These are phyloP conservation scores for Pachydiplax longipennis DNA, from an alignment of 2,888 invertebrate species.

Conservation along the genomic window DNA sequence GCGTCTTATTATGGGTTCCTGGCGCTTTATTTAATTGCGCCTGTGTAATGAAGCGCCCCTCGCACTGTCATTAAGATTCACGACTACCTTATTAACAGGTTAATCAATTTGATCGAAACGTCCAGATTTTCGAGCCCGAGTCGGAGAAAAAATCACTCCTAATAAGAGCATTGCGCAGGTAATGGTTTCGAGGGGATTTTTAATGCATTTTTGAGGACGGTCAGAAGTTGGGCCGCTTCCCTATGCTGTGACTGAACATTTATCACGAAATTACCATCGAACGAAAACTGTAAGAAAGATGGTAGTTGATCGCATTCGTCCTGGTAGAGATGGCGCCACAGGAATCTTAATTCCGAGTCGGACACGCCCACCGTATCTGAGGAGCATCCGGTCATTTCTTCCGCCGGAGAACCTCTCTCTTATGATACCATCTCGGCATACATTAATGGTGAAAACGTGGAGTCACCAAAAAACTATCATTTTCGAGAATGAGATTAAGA, in stretches of 20 bases:
- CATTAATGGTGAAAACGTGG: constrained; percentile 16
- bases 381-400: constrained; percentile 29
- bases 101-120: background rate
- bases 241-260: background rate
- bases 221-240: background rate
- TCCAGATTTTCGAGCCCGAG: background rate
- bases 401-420: background rate
- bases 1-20: background rate
- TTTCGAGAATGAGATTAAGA: background rate
- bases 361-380: constrained; percentile 20
- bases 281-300: background rate
- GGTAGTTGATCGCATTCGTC: constrained; percentile 2
- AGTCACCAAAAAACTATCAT: background rate
- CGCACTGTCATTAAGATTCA: background rate
- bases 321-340: background rate
- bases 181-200: background rate
- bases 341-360: constrained; percentile 23
- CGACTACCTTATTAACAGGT: background rate
- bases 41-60: background rate
- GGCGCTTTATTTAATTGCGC: background rate
- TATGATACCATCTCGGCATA: constrained; percentile 15
- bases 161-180: background rate
- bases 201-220: background rate
- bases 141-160: background rate
- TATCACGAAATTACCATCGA: constrained; percentile 13